Base-by-base conservation (phyloP, 2,113 vertebrate species). In the Paedocypris sp. region DNA sequence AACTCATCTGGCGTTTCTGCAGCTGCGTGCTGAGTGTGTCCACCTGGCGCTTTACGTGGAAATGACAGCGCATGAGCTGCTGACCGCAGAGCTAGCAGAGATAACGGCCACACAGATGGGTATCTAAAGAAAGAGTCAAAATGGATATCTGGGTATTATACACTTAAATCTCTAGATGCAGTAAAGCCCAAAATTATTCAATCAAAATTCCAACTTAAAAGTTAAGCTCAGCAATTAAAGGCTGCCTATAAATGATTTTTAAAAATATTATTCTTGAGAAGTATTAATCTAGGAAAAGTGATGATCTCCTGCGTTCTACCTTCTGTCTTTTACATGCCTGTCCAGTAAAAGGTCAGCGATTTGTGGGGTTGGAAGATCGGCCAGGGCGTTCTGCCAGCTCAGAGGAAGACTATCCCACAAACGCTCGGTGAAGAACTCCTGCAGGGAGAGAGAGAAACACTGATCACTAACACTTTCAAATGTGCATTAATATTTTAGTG, bases 371-470 rank as follows among this genome's bases (percentile, higher is more conserved):
- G 75, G 60, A 39, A 93, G 78, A 16, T 82, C 68, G 28, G 79
- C 75, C 60, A 96, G 68, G 0, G 75, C 84, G 0, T 67, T 42
- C 70, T 83, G 89, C 93, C 93, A 94, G 15, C 56, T 68, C 1
- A 6, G 20, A 4, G 92, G 92, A 5, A 97, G 80, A 1, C 70
- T 82, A 1, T 72, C 71, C 92, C 93, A 97, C 0, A 93, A 77
- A 20, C 79, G 80, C 64, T 93, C 88, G 1, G 86, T 86, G 68
- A 96, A 96, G 71, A 96, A 97, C 58, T 97, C 93, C 92, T 94
- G 62, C 2, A n/a, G 29, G 48, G 3, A 2, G 5, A 20, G n/a
- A n/a, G 5, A 25, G 31, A 6, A 5, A 60, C 29, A 59, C 5
- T 16, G 42, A 33, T 23, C n/a, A n/a, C n/a, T n/a, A n/a, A 23